phyloP scores from a whole-genome alignment of 2,113 vertebrate genomes.

The Gymnobelideus leadbeateri region DNA sequence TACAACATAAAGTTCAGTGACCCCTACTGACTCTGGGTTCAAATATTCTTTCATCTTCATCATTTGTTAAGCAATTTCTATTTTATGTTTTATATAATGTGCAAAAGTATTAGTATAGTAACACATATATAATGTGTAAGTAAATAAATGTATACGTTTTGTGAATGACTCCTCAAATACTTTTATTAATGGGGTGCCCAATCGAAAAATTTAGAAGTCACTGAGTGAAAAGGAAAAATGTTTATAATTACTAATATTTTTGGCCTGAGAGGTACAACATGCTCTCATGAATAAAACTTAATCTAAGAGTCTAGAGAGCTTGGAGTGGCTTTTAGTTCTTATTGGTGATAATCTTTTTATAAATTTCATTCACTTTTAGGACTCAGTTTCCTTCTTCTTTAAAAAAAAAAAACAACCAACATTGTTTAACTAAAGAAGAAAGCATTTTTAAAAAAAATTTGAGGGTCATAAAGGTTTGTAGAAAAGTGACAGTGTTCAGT shows the following conservation, averaged over 20 bases:
- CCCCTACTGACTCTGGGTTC: not conserved
- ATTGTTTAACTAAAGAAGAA: not conserved
- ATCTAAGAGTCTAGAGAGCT: not conserved
- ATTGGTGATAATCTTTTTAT: not conserved
- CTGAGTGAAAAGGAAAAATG: not conserved
- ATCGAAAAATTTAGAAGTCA: not conserved
- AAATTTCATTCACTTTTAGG: not conserved
- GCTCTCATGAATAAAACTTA: not conserved
- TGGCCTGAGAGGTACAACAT: not conserved
- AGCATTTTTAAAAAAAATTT: not conserved
- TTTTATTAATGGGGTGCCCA: not conserved
- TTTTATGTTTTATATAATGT: not conserved
- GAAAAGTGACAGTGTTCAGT: not conserved
- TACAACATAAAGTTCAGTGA: not conserved
- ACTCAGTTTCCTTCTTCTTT: not conserved
- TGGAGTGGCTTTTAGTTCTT: not conserved
- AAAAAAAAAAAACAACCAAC: not conserved
- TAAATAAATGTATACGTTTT: not conserved
- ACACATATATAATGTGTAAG: not conserved
- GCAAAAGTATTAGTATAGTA: not conserved
- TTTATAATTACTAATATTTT: not conserved
- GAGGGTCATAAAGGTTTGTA: not conserved
- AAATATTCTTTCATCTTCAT: not conserved
- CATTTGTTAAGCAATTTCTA: not conserved
- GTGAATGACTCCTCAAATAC: not conserved